Evolutionary conservation across 2,888 invertebrate species (phyloP), one percentile per base, ranked within the genome.

Genomic region (Epinotia bilunana): DNA sequence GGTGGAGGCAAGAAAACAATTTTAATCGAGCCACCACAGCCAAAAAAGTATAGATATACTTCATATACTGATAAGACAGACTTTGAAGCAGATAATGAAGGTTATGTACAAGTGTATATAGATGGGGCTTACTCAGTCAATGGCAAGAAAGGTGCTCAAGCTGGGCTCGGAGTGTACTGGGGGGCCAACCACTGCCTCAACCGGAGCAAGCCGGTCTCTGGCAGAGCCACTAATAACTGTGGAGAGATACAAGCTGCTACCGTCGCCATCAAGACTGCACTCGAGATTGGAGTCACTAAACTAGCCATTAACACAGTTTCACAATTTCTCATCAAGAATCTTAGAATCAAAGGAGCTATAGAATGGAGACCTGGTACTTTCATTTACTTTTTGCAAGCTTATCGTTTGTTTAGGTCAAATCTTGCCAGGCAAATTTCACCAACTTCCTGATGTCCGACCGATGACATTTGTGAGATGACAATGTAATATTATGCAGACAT

Each of bases 161-260:
- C 99, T 12, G 99, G 99, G 0, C 95, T 98, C 75, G 99, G 99
- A 2, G 98, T 99, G 7, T 99, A 96, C 95, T 99, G 99, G 95
- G 97, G 96, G 3, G 95, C 96, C 57, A 90, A 95, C 77, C 96
- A 98, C 92, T 94, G 95, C 0, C 86, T 97, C 94, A 99, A 99
- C 91, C 90, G 96, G 7, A 96, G 97, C 16, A 96, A 96, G 83
- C 97, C 97, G 2, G 97, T 98, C 0, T 86, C 91, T 3, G 98
- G 98, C 4, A 94, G 97, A 74, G 96, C 97, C 7, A 99, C 99
- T 0, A 99, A 99, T 87, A 99, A 99, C 88, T 96, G 97, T 82
- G 99, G 99, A 11, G 99, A 99, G 93, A 99, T 99, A 77, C 97
- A 98, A 92, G 99, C 98, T 1, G 96, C 97, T 0, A 97, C 95